Evolutionary conservation across 2,888 invertebrate species (phyloP).

Genomic region (Meteorus colon): DNA sequence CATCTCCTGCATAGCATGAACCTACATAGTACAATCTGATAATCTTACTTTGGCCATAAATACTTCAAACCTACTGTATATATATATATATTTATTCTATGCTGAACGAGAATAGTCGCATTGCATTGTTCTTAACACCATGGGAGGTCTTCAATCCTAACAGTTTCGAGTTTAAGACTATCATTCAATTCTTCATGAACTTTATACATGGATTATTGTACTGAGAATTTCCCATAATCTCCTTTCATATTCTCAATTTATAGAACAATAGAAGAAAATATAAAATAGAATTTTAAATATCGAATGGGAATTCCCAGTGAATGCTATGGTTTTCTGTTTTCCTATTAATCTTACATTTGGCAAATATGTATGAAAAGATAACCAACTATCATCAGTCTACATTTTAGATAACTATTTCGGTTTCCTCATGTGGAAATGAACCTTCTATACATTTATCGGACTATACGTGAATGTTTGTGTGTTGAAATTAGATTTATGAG

Average conservation of each 20-base stretch:
- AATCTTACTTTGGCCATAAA: constrained; percentile 39
- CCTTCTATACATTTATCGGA: constrained; percentile 5
- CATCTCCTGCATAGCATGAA: background rate
- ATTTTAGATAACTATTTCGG: constrained; percentile 24
- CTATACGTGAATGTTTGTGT: background rate
- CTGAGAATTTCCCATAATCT: too few relatives aligned
- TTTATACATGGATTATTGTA: too few relatives aligned
- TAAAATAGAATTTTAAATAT: too few relatives aligned
- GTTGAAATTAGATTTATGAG: constrained; percentile 42
- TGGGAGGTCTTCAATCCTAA: constrained; percentile 29
- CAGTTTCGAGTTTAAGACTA: background rate
- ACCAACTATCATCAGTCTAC: background rate
- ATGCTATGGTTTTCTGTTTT: too few relatives aligned
- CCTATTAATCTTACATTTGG: background rate
- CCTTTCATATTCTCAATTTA: too few relatives aligned
- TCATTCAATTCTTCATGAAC: too few relatives aligned
- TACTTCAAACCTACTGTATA: constrained; percentile 30
- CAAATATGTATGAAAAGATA: background rate
- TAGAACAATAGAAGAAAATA: too few relatives aligned
- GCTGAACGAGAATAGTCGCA: background rate
- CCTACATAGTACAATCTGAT: background rate
- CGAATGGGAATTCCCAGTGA: too few relatives aligned
- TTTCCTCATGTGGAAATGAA: constrained; percentile 31
- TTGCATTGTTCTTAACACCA: constrained; percentile 33
- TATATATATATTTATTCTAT: background rate